Evolutionary conservation across 2,797 vertebrate species (phyloP).

Genomic region (Uromys caudimaculatus): DNA sequence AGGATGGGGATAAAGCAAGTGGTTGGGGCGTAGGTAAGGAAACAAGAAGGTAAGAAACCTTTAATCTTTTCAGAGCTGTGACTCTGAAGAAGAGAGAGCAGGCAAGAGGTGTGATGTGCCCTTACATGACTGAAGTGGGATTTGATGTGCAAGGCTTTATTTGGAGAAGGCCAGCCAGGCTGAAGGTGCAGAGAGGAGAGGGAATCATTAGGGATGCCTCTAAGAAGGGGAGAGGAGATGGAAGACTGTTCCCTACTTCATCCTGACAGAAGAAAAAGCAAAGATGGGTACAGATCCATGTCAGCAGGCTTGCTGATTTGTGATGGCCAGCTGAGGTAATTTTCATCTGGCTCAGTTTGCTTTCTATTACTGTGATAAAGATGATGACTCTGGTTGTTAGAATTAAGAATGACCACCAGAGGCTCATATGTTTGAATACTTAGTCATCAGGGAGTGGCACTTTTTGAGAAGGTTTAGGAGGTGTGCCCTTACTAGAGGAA

Average conservation of each 20-base stretch:
- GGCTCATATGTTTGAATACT: neutral
- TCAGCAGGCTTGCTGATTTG: neutral
- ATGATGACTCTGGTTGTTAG: neutral
- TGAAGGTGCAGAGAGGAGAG: neutral
- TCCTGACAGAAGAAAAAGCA: neutral
- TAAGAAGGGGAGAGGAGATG: neutral
- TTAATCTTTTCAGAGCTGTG: conserved; percentile 31
- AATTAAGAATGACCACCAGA: neutral
- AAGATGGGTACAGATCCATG: neutral
- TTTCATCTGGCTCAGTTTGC: neutral
- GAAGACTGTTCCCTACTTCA: neutral
- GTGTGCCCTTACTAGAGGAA: neutral
- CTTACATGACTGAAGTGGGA: neutral
- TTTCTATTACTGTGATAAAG: neutral
- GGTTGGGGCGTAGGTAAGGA: neutral
- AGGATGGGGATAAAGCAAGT: neutral
- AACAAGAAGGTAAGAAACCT: neutral
- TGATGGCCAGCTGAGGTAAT: neutral
- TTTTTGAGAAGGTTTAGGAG: neutral
- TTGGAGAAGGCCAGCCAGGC: conserved; percentile 9
- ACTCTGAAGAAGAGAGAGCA: conserved; percentile 8
- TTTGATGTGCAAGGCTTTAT: neutral
- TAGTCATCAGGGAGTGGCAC: neutral
- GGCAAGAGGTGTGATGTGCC: neutral
- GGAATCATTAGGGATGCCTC: neutral